Conservation (phyloP, 2,113 vertebrate species). For the Hypocryptadius cinnamomeus region DNA sequence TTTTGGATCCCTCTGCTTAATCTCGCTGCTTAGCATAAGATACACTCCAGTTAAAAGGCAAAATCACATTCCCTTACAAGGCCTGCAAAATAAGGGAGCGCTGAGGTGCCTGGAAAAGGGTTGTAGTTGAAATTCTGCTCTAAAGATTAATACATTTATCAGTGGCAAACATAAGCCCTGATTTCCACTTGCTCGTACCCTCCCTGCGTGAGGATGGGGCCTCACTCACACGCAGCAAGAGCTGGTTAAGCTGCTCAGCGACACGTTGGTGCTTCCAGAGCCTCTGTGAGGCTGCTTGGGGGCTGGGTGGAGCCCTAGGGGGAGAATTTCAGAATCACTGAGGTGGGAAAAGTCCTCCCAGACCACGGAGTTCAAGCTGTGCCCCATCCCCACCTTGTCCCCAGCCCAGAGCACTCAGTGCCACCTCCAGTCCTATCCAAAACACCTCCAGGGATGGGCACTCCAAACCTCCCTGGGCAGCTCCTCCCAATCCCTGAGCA, state of each 20-base stretch:
- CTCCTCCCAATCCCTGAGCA: background rate
- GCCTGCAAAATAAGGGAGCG: conserved; percentile 19
- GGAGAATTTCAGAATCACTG: background rate
- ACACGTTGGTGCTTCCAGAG: background rate
- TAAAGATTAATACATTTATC: conserved; percentile 64
- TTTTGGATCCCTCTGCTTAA: conserved; percentile 55
- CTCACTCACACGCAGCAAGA: background rate
- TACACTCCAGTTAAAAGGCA: conserved; percentile 62
- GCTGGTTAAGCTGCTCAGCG: background rate
- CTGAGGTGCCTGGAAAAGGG: conserved; percentile 39
- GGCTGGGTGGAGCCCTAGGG: background rate
- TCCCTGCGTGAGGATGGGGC: background rate
- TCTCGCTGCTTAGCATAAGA: conserved; percentile 64
- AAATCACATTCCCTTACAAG: conserved; percentile 62
- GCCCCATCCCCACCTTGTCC: background rate
- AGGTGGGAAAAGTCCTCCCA: background rate
- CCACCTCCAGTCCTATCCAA: background rate
- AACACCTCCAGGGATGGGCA: background rate
- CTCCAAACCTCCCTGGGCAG: background rate
- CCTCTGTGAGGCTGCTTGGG: background rate
- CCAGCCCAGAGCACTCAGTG: background rate
- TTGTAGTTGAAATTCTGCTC: conserved; percentile 51
- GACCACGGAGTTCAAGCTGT: fast-evolving
- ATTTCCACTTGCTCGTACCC: background rate
- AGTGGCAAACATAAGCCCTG: conserved; percentile 56